Conservation (phyloP, 2,113 vertebrate species). For the Hipposideros armiger region DNA sequence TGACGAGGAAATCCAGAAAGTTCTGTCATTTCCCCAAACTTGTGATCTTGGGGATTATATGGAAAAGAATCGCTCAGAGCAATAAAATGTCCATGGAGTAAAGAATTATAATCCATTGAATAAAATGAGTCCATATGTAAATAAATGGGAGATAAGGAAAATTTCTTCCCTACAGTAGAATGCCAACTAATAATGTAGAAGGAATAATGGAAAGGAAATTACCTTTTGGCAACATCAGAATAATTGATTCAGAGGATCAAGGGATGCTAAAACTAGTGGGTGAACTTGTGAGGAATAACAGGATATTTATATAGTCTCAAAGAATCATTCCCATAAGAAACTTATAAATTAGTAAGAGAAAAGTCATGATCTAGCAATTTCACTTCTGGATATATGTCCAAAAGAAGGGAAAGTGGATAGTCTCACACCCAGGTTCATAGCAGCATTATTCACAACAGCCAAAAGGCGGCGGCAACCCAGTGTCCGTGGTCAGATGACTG, state of each 20-base stretch:
- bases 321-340: neutral
- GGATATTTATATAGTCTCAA: neutral
- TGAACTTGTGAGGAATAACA: neutral
- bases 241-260: neutral
- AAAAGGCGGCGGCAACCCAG: neutral
- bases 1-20: neutral
- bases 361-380: neutral
- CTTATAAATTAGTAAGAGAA: neutral
- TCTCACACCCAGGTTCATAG: neutral
- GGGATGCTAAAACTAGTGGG: neutral
- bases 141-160: neutral
- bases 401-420: neutral
- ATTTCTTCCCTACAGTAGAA: neutral
- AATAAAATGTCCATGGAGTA: neutral
- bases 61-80: conserved; percentile 18
- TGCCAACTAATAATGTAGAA: neutral
- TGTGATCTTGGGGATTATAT: neutral
- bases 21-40: neutral
- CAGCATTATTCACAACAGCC: neutral
- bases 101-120: neutral
- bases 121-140: neutral
- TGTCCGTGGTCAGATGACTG: neutral
- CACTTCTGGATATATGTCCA: neutral
- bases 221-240: conserved; percentile 6
- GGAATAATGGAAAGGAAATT: neutral